Evolutionary conservation across 2,113 vertebrate species (phyloP).

Genomic region (Beaufortia kweichowensis): DNA sequence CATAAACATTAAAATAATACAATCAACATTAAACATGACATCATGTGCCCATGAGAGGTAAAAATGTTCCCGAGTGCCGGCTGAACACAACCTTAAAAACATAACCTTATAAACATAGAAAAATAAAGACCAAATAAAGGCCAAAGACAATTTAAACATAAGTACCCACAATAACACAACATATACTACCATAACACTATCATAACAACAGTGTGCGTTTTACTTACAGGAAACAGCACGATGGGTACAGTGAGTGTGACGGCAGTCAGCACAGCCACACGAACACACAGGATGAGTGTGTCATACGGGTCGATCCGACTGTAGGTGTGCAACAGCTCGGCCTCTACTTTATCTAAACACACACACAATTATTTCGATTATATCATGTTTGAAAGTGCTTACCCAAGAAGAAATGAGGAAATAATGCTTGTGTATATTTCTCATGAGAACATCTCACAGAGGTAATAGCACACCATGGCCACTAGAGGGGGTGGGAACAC

Average conservation of each 20-base stretch:
- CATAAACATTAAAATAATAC: no score
- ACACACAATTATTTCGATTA: slow-evolving; percentile 18
- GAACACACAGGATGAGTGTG: slow-evolving; percentile 90
- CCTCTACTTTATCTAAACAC: slow-evolving; percentile 83
- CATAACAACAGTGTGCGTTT: no score
- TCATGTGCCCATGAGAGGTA: no score
- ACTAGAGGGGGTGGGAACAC: slow-evolving; percentile 61
- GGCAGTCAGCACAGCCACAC: slow-evolving; percentile 91
- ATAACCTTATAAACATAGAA: no score
- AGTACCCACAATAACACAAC: no score
- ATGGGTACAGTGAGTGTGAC: slow-evolving; percentile 98
- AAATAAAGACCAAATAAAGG: no score
- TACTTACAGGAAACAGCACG: slow-evolving; percentile 92
- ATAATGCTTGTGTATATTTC: background rate
- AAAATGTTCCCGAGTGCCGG: no score
- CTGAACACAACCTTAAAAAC: no score
- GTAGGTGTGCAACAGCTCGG: slow-evolving; percentile 96
- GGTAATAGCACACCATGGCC: slow-evolving; percentile 42
- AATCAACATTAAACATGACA: no score
- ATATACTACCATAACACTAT: no score
- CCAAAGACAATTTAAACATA: no score
- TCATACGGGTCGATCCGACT: slow-evolving; percentile 88
- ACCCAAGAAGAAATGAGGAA: background rate
- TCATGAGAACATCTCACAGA: background rate
- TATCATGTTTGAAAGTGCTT: background rate